A percentile compares a stretch with the other conserved stretches of the same genome.
Conservation (phyloP, 2,888 invertebrate species). For the Omphaloscelis lunosa region DNA sequence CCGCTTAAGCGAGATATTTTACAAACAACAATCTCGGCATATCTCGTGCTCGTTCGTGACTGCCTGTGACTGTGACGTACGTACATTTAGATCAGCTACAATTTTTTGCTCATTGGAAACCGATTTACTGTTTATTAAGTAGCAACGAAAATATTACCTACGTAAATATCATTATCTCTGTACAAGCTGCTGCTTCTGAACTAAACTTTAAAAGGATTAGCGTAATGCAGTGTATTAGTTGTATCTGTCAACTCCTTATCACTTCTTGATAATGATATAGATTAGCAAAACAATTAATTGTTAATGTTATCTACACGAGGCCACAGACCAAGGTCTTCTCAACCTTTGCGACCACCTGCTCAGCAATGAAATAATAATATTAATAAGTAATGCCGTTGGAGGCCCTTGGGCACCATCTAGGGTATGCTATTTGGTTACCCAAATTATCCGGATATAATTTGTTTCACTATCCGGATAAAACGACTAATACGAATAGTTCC, state of each 20-base stretch:
- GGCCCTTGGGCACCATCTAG: no score
- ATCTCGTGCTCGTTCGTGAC: background rate
- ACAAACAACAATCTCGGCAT: no score
- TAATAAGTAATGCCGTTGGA: background rate
- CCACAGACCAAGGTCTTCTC: constrained; percentile 21
- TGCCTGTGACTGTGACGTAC: no score
- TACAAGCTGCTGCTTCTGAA: constrained; percentile 4
- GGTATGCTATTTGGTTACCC: no score
- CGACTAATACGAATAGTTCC: no score
- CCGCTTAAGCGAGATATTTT: background rate
- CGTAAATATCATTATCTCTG: background rate
- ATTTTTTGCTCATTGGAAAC: background rate
- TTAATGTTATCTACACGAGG: constrained; percentile 8
- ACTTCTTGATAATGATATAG: constrained; percentile 16
- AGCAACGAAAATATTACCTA: background rate
- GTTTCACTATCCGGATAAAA: no score
- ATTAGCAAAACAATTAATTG: constrained; percentile 33
- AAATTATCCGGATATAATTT: no score
- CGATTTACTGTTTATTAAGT: background rate
- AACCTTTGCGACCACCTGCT: background rate
- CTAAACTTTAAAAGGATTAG: constrained; percentile 12
- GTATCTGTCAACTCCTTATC: constrained; percentile 35
- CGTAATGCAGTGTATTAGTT: constrained; percentile 21
- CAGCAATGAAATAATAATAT: background rate
- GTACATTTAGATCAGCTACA: background rate